phyloP scores from a whole-genome alignment of 1,140 invertebrate genomes.

The Sogatella furcifera region DNA sequence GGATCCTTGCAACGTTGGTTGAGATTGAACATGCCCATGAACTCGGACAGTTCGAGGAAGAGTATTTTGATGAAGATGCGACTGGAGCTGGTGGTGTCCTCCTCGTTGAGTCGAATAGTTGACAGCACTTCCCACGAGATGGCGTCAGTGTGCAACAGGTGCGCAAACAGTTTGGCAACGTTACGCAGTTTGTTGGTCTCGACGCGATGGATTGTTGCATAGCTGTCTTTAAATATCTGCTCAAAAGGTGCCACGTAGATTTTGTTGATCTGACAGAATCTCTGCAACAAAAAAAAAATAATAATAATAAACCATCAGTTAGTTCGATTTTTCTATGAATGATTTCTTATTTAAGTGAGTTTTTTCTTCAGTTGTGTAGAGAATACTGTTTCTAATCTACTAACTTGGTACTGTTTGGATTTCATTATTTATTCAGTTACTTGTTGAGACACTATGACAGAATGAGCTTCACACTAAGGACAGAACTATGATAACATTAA shows the following conservation, averaged over 20 bases:
- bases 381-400: too few species aligned
- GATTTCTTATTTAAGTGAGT: too few species aligned
- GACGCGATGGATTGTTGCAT: conserved; percentile 84
- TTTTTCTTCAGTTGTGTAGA: too few species aligned
- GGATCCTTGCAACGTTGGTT: conserved; percentile 83
- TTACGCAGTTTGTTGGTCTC: conserved; percentile 97
- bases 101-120: conserved; percentile 86
- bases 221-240: conserved; percentile 91
- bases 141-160: conserved; percentile 92
- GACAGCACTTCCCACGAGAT: conserved; percentile 87
- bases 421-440: too few species aligned
- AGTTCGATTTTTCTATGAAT: too few species aligned
- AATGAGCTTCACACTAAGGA: too few species aligned
- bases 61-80: conserved; percentile 97
- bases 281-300: conserved; percentile 39
- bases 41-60: conserved; percentile 93
- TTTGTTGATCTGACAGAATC: conserved; percentile 87
- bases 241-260: conserved; percentile 89
- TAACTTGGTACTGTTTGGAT: too few species aligned
- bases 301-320: too few species aligned
- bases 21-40: conserved; percentile 87
- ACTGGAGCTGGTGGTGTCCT: conserved; percentile 94
- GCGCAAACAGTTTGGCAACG: conserved; percentile 96
- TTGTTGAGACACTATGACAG: too few species aligned
- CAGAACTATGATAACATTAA: too few species aligned